Evolutionary conservation across 2,113 vertebrate species (phyloP), one percentile per base, ranked within the genome.

Genomic region (Leuciscus idus): DNA sequence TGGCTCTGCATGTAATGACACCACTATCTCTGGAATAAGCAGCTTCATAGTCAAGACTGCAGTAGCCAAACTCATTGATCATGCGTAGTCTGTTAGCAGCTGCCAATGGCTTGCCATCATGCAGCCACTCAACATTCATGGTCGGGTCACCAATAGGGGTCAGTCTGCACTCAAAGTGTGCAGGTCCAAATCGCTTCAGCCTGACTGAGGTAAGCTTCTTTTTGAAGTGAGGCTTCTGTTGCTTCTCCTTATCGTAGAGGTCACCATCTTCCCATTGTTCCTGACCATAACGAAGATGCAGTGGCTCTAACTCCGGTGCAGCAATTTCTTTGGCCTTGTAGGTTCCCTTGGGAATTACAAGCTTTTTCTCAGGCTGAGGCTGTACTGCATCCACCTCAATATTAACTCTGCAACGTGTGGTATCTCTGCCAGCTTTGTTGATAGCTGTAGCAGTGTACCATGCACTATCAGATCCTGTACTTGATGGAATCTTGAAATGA

Each of bases 371-470:
- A 89, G 98, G 97, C 91, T 97, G 96, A 75, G 97, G 97, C 85
- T 97, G 97, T 68, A 90, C 89, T 80, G 95, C 95, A 75, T 98
- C 97, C 85, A 98, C 95, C 92, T 99, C 98, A 12, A 99, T 95
- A 52, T 98, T 99, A 84, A 99, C 96, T 94, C 97, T 97, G 92
- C 98, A 99, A 84, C 98, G 95, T 4, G 98, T 99, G 75, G 98
- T 99, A 90, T 99, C 98, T 83, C 98, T 92, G 36, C 98, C 98
- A 43, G 97, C 98, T 93, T 96, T 99, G 91, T 98, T 99, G 89
- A 99, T 99, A 89, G 98, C 98, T 28, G 98, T 99, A 2, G 98
- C 98, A 0, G 98, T 99, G 86, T 99, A 99, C 98, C 98, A 99
- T 70, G 98, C 98, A 17, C 96, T 96, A 92, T 99, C 98, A 78